Percentiles rank a stretch among this genome's conserved stretches.
Conservation (phyloP, 2,797 vertebrate species). For the Pseudomugil tenellus region DNA sequence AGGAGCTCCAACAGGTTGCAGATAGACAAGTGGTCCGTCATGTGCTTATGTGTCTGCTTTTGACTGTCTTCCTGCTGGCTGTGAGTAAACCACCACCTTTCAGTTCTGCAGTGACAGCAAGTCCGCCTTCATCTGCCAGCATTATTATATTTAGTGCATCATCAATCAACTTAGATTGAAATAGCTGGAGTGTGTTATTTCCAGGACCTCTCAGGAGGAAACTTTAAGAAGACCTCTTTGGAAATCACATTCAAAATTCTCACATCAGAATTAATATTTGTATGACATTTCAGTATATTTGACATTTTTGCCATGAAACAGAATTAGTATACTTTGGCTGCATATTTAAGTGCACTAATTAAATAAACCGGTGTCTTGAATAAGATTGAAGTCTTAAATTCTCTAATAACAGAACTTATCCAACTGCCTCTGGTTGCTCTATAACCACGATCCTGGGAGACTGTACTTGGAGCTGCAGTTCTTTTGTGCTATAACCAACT, state of each 20-base stretch:
- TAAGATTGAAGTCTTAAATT: not conserved
- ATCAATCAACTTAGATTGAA: conserved; percentile 28
- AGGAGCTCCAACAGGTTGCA: conserved; percentile 84
- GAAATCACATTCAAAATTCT: not conserved
- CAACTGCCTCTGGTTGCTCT: conserved; percentile 95
- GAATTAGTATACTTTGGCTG: not conserved
- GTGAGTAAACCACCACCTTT: conserved; percentile 28
- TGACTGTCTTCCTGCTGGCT: conserved; percentile 37
- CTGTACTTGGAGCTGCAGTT: conserved; percentile 96
- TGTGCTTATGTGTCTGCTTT: conserved; percentile 41
- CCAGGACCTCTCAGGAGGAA: conserved; percentile 11
- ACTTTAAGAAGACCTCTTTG: not conserved
- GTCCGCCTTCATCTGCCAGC: conserved; percentile 27
- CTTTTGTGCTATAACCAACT: conserved; percentile 95
- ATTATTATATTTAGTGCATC: conserved; percentile 40
- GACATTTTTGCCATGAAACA: not conserved
- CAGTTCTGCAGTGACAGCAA: conserved; percentile 18
- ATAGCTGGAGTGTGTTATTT: conserved; percentile 36
- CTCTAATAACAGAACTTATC: conserved; percentile 88
- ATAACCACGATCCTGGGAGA: conserved; percentile 88
- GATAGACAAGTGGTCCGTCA: conserved; percentile 91
- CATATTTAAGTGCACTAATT: not conserved
- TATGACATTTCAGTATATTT: too few relatives aligned
- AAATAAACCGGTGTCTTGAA: not conserved
- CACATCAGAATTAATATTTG: conserved; percentile 85